Conservation (phyloP, 2,888 invertebrate species). For the Acheta domesticus region DNA sequence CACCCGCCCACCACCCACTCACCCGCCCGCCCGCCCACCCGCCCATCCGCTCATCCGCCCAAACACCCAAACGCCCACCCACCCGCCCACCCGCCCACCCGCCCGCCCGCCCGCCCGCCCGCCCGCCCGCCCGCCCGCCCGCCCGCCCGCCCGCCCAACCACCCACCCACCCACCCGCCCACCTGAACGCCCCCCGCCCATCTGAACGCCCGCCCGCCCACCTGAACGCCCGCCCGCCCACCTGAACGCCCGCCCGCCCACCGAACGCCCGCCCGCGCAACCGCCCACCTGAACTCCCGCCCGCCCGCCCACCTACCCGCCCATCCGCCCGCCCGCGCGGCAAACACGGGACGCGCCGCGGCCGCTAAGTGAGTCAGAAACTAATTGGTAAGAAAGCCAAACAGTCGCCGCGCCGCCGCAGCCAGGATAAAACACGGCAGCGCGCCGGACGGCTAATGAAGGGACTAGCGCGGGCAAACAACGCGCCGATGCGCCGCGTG, state of each 20-base stretch:
- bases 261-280: not conserved
- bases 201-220: not conserved
- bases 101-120: not conserved
- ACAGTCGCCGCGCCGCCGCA: not conserved
- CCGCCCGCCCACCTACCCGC: not conserved
- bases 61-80: too few relatives aligned
- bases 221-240: too few relatives aligned
- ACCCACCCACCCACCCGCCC: not conserved
- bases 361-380: slow-evolving; percentile 18
- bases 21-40: not conserved
- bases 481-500: not conserved
- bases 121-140: not conserved
- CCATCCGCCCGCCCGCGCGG: not conserved
- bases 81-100: too few relatives aligned
- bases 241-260: too few relatives aligned
- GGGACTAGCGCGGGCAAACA: not conserved
- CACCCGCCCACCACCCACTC: not conserved
- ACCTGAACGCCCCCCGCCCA: too few relatives aligned
- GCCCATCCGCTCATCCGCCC: not conserved
- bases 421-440: not conserved
- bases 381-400: slow-evolving; percentile 18
- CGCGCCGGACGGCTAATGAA: not conserved
- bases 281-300: not conserved
- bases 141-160: not conserved
- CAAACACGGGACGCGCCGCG: not conserved